Evolutionary conservation across 1,140 invertebrate genomes (phyloP), one percentile per base, ranked within the genome.

Genomic region (Aradophagus sp.): DNA sequence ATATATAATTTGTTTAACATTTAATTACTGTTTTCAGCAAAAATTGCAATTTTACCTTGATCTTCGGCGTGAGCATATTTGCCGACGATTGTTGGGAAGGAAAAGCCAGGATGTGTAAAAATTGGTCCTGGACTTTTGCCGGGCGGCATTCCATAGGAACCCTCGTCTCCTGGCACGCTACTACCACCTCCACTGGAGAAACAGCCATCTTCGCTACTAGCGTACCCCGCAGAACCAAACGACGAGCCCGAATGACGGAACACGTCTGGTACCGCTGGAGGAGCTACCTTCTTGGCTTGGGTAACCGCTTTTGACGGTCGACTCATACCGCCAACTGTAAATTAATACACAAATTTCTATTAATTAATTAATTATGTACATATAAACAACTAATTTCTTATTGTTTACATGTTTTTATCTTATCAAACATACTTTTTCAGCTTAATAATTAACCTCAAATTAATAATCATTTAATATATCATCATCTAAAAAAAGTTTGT

Each of bases 271-370:
- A 94, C 92, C 4, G 92, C 91, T 2, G 93, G 93, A 44, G 93
- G 93, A 29, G 92, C 90, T 77, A 94, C 93, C 86, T 93, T 93
- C 86, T 94, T 94, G 53, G 90, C 91, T 77, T 91, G 91, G 77
- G 90, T 89, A 77, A 90, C 89, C 78, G 89, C 88, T 88, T 90
- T 93, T 77, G 89, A 90, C 68, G 89, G 90, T 87, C 92, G 90
- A 81, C 90, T 93, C 91, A 93, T 93, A 71, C 92, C 92, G 86
- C 91, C 91, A 87, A 92, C 91, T 92, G 86, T 6, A 88, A 89
- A 44, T 16, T 1, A 35, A 2, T 11, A 26, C 17, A 45, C 16
- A 42, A 42, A 20, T 2, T 38, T 38, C 6, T 36, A 36, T 36
- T 23, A 4, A 23, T 23, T 23, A 23, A 23, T 23, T 5, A 23